A percentile compares a stretch with the other conserved stretches of the same genome.
Conservation (phyloP, 2,888 invertebrate species). For the Polylopha cassiicola region DNA sequence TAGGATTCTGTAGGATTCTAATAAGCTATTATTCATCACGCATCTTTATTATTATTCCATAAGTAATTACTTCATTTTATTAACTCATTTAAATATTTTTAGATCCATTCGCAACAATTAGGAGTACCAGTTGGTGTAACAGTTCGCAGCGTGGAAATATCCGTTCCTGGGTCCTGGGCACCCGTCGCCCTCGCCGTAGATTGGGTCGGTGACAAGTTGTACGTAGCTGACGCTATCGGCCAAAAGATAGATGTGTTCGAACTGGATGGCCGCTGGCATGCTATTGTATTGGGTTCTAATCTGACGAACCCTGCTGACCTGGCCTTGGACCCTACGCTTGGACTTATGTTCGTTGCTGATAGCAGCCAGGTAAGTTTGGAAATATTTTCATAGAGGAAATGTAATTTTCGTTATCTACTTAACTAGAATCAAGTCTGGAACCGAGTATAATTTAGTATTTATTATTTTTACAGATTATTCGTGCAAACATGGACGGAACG, state of each 20-base stretch:
- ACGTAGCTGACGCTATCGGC: slow-evolving; percentile 94
- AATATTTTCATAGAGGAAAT: not conserved
- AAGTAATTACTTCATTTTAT: no score
- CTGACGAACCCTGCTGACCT: slow-evolving; percentile 94
- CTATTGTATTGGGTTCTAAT: slow-evolving; percentile 93
- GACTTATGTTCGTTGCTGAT: slow-evolving; percentile 92
- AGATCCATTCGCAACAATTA: slow-evolving; percentile 80
- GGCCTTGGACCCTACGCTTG: slow-evolving; percentile 93
- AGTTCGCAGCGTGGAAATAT: slow-evolving; percentile 80
- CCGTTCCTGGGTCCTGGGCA: slow-evolving; percentile 90
- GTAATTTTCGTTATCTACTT: no score
- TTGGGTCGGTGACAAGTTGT: slow-evolving; percentile 97
- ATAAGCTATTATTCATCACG: no score
- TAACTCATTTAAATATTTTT: not conserved
- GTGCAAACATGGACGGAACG: slow-evolving; percentile 97
- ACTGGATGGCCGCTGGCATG: slow-evolving; percentile 90
- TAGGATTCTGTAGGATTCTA: no score
- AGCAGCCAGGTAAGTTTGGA: slow-evolving; percentile 81
- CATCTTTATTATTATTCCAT: no score
- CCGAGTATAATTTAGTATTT: not conserved
- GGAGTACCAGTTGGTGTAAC: slow-evolving; percentile 58
- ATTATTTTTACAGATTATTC: slow-evolving; percentile 72
- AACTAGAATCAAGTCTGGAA: no score
- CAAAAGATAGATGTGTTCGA: slow-evolving; percentile 96
- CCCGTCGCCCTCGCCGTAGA: slow-evolving; percentile 95